Conservation (phyloP, 2,797 vertebrate species). For the Poeciliopsis gracilis region DNA sequence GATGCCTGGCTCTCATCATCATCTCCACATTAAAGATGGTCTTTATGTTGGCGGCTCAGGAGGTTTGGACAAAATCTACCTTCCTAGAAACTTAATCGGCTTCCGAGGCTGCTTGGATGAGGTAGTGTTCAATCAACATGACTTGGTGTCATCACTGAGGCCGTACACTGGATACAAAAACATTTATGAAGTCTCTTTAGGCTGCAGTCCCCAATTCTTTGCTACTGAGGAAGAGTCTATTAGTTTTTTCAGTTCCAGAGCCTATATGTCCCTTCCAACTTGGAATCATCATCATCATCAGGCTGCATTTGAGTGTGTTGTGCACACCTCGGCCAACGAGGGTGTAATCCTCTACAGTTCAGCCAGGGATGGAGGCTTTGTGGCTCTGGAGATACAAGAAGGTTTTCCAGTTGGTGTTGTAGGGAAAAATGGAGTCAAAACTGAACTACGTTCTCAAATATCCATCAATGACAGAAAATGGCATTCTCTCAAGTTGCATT, state of each 20-base stretch:
- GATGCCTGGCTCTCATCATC: constrained; percentile 67
- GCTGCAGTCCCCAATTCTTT: constrained; percentile 92
- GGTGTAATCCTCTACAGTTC: constrained; percentile 88
- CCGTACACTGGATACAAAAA: constrained; percentile 86
- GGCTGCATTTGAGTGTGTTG: constrained; percentile 79
- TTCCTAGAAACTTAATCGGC: constrained; percentile 64
- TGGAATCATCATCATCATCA: constrained; percentile 77
- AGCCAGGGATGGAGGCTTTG: constrained; percentile 84
- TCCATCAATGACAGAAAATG: constrained; percentile 85
- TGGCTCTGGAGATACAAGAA: constrained; percentile 88
- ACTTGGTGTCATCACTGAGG: constrained; percentile 86
- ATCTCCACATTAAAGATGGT: constrained; percentile 81
- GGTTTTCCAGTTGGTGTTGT: constrained; percentile 82
- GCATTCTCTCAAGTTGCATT: constrained; percentile 83
- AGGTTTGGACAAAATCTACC: constrained; percentile 81
- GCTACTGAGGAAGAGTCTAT: constrained; percentile 86
- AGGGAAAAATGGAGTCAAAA: constrained; percentile 79
- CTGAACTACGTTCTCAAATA: constrained; percentile 78
- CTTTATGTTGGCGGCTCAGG: constrained; percentile 85
- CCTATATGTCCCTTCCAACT: constrained; percentile 85
- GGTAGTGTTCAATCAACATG: constrained; percentile 85
- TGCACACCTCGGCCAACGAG: constrained; percentile 83
- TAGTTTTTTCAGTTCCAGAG: constrained; percentile 93
- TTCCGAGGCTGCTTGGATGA: constrained; percentile 90
- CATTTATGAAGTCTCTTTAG: constrained; percentile 88